Conservation (phyloP, 2,888 invertebrate genomes). For the Margaritifera margaritifera region DNA sequence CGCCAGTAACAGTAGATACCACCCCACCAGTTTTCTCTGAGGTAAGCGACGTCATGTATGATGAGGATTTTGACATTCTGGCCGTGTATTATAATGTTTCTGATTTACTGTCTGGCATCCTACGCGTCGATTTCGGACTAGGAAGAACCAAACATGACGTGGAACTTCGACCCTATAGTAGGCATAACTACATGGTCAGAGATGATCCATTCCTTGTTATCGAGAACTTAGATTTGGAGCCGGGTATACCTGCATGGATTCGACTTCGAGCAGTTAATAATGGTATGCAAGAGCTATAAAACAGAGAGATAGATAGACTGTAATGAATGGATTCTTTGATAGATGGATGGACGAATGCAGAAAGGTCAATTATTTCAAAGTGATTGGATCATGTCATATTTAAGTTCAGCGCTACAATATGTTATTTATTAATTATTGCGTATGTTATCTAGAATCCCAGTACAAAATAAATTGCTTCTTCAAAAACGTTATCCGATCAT, state of each 20-base stretch:
- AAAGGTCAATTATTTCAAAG: no score
- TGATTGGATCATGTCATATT: no score
- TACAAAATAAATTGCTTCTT: no score
- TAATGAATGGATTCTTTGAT: no score
- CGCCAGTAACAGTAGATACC: conserved; percentile 52
- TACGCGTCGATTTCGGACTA: conserved; percentile 51
- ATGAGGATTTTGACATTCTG: conserved; percentile 53
- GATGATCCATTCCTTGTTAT: conserved; percentile 44
- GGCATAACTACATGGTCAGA: conserved; percentile 37
- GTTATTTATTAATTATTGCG: no score
- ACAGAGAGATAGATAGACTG: no score
- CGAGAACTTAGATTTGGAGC: conserved; percentile 47
- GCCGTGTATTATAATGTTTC: conserved; percentile 48
- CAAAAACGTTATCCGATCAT: no score
- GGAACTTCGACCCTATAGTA: conserved; percentile 38
- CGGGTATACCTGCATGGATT: conserved; percentile 57
- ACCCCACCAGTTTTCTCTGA: conserved; percentile 44
- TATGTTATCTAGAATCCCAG: no score
- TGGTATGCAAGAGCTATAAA: conserved; percentile 25
- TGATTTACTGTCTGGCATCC: conserved; percentile 43
- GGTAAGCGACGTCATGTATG: conserved; percentile 49
- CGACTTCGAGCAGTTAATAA: conserved; percentile 50
- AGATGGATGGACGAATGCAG: no score
- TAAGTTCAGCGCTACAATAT: no score
- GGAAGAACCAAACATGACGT: conserved; percentile 55